Evolutionary conservation across 2,797 vertebrate species (phyloP).

Genomic region (Gastrophryne carolinensis): DNA sequence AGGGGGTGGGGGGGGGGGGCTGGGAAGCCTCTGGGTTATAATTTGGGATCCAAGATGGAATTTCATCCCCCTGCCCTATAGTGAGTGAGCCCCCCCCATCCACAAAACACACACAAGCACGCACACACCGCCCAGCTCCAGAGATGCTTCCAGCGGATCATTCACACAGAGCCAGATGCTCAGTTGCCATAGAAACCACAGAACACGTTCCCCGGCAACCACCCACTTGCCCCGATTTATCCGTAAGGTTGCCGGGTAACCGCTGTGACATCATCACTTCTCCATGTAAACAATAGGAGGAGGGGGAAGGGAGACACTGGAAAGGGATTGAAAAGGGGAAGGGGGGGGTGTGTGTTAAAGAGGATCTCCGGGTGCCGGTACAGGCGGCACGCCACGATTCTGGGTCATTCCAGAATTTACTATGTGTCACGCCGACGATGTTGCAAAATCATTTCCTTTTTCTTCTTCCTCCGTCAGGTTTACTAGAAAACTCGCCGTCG

Average conservation of each 20-base stretch:
- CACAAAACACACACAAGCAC: no score
- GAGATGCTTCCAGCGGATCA: constrained; percentile 18
- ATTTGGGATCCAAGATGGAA: no score
- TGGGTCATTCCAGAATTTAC: no score
- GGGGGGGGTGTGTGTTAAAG: no score
- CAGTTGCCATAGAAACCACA: constrained; percentile 38
- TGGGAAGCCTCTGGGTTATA: neutral
- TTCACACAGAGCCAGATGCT: constrained; percentile 44
- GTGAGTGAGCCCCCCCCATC: neutral
- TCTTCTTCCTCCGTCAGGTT: no score
- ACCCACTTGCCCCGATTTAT: constrained; percentile 47
- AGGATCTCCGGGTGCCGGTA: no score
- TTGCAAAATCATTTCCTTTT: no score
- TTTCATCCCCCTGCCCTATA: neutral
- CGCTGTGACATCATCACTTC: constrained; percentile 41
- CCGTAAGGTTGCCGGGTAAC: constrained; percentile 42
- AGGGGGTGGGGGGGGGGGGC: neutral
- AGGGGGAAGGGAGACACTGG: neutral
- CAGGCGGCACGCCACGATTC: no score
- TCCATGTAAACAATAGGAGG: constrained; percentile 44
- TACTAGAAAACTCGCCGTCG: no score
- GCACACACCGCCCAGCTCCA: no score
- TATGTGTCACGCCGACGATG: no score
- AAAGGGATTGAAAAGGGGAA: neutral
- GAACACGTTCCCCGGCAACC: constrained; percentile 45